Evolutionary conservation across 2,888 invertebrate species (phyloP).

Genomic region (Cosmopolites sordidus): DNA sequence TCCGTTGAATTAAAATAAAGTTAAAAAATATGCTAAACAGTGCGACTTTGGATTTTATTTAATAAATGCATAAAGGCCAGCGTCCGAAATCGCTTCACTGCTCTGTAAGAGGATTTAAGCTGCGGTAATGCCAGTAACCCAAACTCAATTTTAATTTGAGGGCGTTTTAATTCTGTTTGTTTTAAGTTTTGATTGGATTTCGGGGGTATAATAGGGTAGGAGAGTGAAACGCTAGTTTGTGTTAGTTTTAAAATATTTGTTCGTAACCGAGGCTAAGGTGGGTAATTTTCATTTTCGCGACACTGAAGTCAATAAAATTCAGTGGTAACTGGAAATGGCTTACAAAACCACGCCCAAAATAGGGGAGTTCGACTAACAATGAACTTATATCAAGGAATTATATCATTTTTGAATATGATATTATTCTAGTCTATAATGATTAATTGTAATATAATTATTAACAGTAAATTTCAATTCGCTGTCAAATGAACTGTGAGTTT

Average conservation of each 20-base stretch:
- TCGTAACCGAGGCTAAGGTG: background rate
- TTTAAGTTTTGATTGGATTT: slow-evolving; percentile 15
- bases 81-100: slow-evolving; percentile 5
- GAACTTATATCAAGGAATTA: too few species aligned
- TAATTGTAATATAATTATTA: too few species aligned
- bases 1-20: too few species aligned
- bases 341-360: too few species aligned
- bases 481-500: too few species aligned
- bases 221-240: background rate
- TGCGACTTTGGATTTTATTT: slow-evolving; percentile 3
- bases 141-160: slow-evolving; percentile 16
- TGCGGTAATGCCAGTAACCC: slow-evolving; percentile 12
- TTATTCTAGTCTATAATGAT: too few species aligned
- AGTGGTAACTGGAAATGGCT: too few species aligned
- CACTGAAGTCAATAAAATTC: too few species aligned
- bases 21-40: too few species aligned
- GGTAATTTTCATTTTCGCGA: background rate
- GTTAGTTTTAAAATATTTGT: background rate
- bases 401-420: too few species aligned
- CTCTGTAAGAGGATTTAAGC: slow-evolving; percentile 7
- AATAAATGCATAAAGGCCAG: slow-evolving; percentile 6
- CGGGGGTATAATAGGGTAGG: slow-evolving; percentile 7
- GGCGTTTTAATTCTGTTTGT: slow-evolving; percentile 14
- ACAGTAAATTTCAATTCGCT: too few species aligned
- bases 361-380: too few species aligned